A percentile compares a stretch with the other conserved stretches of the same genome.
phyloP scores from a whole-genome alignment of 2,888 invertebrate genomes.

The Neoaliturus tenellus region DNA sequence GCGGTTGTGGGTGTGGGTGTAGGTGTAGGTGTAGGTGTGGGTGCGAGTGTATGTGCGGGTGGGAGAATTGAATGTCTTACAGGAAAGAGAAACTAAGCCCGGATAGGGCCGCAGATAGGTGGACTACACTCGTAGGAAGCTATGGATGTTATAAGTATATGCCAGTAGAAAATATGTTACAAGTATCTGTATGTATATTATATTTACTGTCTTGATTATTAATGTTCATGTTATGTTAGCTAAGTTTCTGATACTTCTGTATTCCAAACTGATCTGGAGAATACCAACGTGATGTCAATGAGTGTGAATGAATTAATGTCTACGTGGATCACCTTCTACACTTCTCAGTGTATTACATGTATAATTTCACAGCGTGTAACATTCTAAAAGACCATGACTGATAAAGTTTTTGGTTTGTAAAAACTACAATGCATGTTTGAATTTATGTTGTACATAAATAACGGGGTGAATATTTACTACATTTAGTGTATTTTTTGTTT shows the following conservation, averaged over 20 bases:
- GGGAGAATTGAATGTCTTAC: no score
- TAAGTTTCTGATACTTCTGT: background rate
- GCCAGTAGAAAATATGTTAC: conserved; percentile 33
- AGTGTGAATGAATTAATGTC: conserved; percentile 21
- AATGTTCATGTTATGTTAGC: conserved; percentile 2
- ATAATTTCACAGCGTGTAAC: conserved; percentile 42
- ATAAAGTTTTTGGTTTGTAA: conserved; percentile 43
- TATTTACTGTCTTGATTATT: conserved; percentile 20
- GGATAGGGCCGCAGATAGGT: background rate
- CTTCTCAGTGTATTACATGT: conserved; percentile 15
- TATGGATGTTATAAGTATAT: conserved; percentile 27
- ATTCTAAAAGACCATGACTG: conserved; percentile 44
- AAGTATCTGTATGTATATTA: conserved; percentile 13
- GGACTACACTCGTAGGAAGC: background rate
- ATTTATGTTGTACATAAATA: conserved; percentile 37
- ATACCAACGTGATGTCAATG: background rate
- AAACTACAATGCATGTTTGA: conserved; percentile 17
- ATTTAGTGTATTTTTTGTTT: background rate
- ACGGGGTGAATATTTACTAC: conserved; percentile 39
- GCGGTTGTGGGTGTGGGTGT: background rate
- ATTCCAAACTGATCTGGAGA: background rate
- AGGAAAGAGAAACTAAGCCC: no score
- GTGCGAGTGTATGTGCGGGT: no score
- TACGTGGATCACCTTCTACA: background rate
- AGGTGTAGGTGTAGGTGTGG: no score